Evolutionary conservation across 2,797 vertebrate genomes (phyloP), one percentile per base, ranked within the genome.

Genomic region (Pantherophis alleghaniensis): DNA sequence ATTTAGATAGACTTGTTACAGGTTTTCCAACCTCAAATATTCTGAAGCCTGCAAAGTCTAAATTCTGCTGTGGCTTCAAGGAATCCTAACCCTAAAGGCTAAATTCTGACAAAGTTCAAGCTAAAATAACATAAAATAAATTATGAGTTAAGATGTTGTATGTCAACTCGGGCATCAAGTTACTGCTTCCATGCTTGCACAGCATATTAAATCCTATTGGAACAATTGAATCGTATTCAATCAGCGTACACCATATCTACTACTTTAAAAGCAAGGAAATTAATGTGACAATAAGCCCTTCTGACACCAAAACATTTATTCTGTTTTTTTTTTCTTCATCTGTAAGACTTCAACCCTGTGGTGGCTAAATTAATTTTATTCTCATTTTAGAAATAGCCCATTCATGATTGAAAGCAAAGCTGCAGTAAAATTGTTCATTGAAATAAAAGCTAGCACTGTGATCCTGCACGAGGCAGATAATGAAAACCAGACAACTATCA

Each of bases 341-440:
- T 83, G 5, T 56, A 37, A 63, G 7, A 94, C 87, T 92, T 90
- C 86, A 22, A 86, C 95, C 24, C 37, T 83, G 20, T 83, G 37
- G 74, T 79, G 18, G 74, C 42, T 24, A 83, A 47, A 47, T 83
- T 24, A 37, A 83, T 83, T 47, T 83, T 83, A 83, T 47, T 79
- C 16, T 74, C 7, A 24, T 83, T 83, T 83, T 42, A 83, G 74
- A 83, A 83, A 24, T 47, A 83, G 20, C 37, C 32, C 74, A 24
- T 83, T 83, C 37, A 83, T 47, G 20, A 83, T 24, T 83, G 20
- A 83, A 83, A 83, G 37, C 20, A 24, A 4, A 83, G 20, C 10
- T 83, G 37, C 20, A 47, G 9, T 83, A 83, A 83, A 83, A 47
- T 22, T 83, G 37, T 47, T 47, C 74, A 47, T 42, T 47, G 74